A percentile compares a stretch with the other conserved stretches of the same genome.
Conservation (phyloP, 2,888 invertebrate species). For the Troides helena region DNA sequence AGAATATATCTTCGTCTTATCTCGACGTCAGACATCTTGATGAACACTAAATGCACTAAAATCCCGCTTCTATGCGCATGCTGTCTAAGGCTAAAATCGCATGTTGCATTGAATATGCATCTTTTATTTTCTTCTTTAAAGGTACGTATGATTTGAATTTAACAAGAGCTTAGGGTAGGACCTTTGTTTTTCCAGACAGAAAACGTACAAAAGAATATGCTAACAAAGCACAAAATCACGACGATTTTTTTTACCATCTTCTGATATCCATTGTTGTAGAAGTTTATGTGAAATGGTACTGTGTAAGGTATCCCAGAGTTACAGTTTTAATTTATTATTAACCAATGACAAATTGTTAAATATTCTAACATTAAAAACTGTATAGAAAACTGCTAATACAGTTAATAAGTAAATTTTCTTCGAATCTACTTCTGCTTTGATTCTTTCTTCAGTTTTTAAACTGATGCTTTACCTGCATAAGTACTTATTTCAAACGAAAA, state of each 20-base stretch:
- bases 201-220: slow-evolving; percentile 27
- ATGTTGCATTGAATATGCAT: background rate
- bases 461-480: no score
- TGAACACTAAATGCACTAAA: no score
- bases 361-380: no score
- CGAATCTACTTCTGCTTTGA: no score
- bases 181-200: slow-evolving; percentile 27
- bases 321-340: background rate
- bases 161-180: slow-evolving; percentile 14
- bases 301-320: background rate
- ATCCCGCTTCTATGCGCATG: no score
- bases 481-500: no score
- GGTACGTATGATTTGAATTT: slow-evolving; percentile 19
- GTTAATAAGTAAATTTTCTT: no score
- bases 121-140: slow-evolving; percentile 4
- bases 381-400: no score
- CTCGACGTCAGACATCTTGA: no score
- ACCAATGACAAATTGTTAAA: no score
- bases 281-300: slow-evolving; percentile 4
- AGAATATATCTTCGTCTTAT: no score
- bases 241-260: slow-evolving; percentile 7
- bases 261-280: slow-evolving; percentile 23
- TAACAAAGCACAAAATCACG: slow-evolving; percentile 20
- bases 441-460: no score
- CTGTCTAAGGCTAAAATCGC: background rate